Evolutionary conservation across 2,797 vertebrate species (phyloP).

Genomic region (Coregonus sp.): DNA sequence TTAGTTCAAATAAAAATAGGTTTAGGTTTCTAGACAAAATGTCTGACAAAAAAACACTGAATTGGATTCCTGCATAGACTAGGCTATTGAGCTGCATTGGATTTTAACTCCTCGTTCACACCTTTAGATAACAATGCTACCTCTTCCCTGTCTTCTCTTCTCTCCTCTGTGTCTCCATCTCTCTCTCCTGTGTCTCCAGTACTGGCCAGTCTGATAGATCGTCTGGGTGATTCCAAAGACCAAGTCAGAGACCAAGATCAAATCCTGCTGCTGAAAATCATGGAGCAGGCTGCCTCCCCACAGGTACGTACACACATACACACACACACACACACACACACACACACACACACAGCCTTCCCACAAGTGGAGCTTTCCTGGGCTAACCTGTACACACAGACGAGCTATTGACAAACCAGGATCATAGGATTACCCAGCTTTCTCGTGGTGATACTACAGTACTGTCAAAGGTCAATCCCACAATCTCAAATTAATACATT

Average conservation of each 20-base stretch:
- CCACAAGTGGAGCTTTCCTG: too few species aligned
- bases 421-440: not conserved
- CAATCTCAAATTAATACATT: not conserved
- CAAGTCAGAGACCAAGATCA: slow-evolving; percentile 96
- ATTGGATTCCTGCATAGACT: not conserved
- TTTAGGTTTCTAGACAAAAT: not conserved
- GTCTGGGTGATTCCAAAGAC: slow-evolving; percentile 94
- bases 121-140: not conserved
- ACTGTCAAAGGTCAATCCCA: not conserved
- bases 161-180: not conserved
- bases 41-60: not conserved
- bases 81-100: not conserved
- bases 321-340: not conserved
- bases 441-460: not conserved
- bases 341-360: not conserved
- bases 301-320: slow-evolving; percentile 78
- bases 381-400: not conserved
- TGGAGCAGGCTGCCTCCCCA: slow-evolving; percentile 91
- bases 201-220: slow-evolving; percentile 93
- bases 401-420: not conserved
- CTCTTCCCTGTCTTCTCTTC: not conserved
- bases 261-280: slow-evolving; percentile 92
- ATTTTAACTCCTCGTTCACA: slow-evolving; percentile 1
- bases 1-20: not conserved
- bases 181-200: slow-evolving; percentile 67